phyloP scores from a whole-genome alignment of 2,888 invertebrate genomes.

The Amiota communis region DNA sequence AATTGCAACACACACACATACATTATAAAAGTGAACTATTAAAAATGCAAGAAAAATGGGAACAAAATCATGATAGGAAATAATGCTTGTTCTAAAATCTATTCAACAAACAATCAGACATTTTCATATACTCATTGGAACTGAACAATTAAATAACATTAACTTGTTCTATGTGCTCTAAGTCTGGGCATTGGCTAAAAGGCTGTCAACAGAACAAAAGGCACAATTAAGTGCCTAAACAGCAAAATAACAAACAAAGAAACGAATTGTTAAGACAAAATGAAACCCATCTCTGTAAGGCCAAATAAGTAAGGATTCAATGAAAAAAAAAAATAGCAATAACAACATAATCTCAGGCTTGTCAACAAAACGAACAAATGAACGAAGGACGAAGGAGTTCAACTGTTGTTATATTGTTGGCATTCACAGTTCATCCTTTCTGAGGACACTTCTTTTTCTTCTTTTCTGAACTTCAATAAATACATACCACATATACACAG shows the following conservation, averaged over 20 bases:
- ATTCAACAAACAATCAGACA: neutral
- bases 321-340: slow-evolving; percentile 39
- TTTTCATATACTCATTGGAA: slow-evolving; percentile 56
- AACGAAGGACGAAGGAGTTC: slow-evolving; percentile 7
- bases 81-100: too few relatives aligned
- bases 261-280: slow-evolving; percentile 34
- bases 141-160: slow-evolving; percentile 61
- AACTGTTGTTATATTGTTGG: neutral
- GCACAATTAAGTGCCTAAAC: slow-evolving; percentile 65
- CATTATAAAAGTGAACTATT: too few relatives aligned
- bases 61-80: too few relatives aligned
- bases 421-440: slow-evolving; percentile 17
- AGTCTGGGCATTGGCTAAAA: slow-evolving; percentile 39
- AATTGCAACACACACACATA: neutral
- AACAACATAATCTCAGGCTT: slow-evolving; percentile 67
- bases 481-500: too few relatives aligned
- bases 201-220: slow-evolving; percentile 64
- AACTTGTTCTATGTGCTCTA: slow-evolving; percentile 47
- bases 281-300: slow-evolving; percentile 47
- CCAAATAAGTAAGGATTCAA: neutral
- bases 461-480: too few relatives aligned
- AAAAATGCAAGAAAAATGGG: too few relatives aligned
- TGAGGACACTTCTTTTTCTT: neutral
- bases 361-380: slow-evolving; percentile 53
- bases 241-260: slow-evolving; percentile 35